Base-by-base conservation (phyloP, 2,888 invertebrate genomes). In the Eumerus sabulonum region DNA sequence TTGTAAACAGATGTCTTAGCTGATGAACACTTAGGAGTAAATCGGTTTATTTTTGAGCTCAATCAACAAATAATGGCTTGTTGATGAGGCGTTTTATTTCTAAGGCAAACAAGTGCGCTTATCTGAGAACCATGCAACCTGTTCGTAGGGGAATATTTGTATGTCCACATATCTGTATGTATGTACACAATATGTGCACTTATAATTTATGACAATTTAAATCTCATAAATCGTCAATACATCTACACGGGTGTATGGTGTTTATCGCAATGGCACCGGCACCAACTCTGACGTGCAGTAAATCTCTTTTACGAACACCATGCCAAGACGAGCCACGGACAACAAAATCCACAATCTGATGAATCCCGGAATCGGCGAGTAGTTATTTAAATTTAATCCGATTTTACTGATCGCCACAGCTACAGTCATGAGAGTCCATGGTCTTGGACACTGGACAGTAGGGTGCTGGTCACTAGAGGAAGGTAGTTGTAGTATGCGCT, bases 371-470 rank as follows among this genome's bases (percentile, higher is more conserved):
- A 70, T 79, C 79, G 74, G 68, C 59, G 57, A 66, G 73, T 74
- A 79, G 68, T 74, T 79, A 79, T 81, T 81, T 81, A 66, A 81
- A 81, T 76, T 81, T 81, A 76, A 81, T 81, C 81, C 81, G 81
- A 81, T 81, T 81, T 70, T 51, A 51, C 81, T 76, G 81, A 81
- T 81, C 79, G 74, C 74, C 11, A 18, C 40, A 77, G 50, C 68
- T 64, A 60, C 74, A 68, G 74, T 64, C 74, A 74, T 57, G 27
- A 2, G 27, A 27, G 27, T 4, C 3, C 27, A 7, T 27, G 27
- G 27, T 27, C 27, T 2, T 42, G 53, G 45, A 47, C 63, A 27
- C 45, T 53, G 72, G 68, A 79, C 77, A 79, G 77, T 73, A 79
- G 79, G 68, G 70, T 53, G 71, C 68, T 27, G 54, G 56, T 12